Evolutionary conservation across 2,797 vertebrate species (phyloP).

Genomic region (Tapera naevia): DNA sequence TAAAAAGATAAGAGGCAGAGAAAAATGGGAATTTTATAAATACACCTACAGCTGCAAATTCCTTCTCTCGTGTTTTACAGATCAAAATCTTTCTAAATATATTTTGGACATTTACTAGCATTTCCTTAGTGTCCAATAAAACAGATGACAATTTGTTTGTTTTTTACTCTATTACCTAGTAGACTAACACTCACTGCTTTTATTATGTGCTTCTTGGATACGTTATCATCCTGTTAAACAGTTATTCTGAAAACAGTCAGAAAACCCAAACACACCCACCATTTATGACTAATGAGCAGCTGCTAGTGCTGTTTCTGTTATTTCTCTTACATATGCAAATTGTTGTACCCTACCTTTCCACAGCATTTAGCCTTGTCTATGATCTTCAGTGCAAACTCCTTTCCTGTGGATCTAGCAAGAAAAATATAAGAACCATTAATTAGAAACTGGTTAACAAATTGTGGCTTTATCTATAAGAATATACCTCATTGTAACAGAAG

Average conservation of each 20-base stretch:
- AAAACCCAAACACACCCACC: constrained; percentile 11
- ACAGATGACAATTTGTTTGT: neutral
- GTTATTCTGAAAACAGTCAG: neutral
- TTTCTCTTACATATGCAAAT: neutral
- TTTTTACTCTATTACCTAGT: neutral
- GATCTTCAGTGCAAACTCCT: constrained; percentile 97
- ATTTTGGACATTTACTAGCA: neutral
- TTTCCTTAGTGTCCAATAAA: neutral
- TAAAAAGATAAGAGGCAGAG: neutral
- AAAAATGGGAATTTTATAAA: neutral
- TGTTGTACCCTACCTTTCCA: constrained; percentile 86
- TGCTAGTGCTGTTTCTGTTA: neutral
- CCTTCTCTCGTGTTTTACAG: neutral
- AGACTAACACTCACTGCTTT: neutral
- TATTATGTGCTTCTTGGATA: neutral
- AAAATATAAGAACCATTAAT: neutral
- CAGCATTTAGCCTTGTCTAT: constrained; percentile 97
- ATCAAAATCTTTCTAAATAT: neutral
- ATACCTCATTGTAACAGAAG: neutral
- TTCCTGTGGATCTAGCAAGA: constrained; percentile 86
- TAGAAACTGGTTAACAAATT: neutral
- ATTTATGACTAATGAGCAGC: constrained; percentile 4
- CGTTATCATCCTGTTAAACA: neutral
- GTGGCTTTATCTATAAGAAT: neutral
- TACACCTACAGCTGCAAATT: neutral